A percentile compares a stretch with the other conserved stretches of the same genome.
phyloP scores from a whole-genome alignment of 2,888 invertebrate genomes.

The Euspilapteryx auroguttella region DNA sequence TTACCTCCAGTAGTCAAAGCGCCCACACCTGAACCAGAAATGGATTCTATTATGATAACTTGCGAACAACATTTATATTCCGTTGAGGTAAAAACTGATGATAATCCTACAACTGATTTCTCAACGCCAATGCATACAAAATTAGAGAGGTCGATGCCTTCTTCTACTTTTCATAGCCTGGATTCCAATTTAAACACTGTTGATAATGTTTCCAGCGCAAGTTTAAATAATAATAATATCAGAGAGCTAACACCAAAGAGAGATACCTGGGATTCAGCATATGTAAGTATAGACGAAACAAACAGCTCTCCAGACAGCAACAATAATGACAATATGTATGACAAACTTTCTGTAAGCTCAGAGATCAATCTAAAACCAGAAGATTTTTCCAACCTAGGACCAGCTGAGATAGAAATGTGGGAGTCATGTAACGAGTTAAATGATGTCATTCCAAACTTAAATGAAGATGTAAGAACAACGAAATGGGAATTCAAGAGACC shows the following conservation, averaged over 20 bases:
- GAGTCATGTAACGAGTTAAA: conserved; percentile 28
- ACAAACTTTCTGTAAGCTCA: no score
- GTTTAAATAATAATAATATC: no score
- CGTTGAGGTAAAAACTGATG: conserved; percentile 4
- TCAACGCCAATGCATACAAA: conserved; percentile 8
- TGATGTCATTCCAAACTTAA: conserved; percentile 13
- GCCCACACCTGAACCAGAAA: conserved; percentile 26
- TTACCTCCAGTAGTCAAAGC: conserved; percentile 33
- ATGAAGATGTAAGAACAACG: conserved; percentile 20
- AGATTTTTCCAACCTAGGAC: no score
- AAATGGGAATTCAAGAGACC: conserved; percentile 29
- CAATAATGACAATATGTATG: conserved; percentile 30
- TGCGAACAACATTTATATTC: conserved; percentile 9
- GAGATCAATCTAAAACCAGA: no score
- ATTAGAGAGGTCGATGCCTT: conserved; percentile 11
- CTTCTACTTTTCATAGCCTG: conserved; percentile 28
- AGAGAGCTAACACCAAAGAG: conserved; percentile 36
- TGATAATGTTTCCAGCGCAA: no score
- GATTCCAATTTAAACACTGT: conserved; percentile 28
- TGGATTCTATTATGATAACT: conserved; percentile 23
- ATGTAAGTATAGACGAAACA: conserved; percentile 55
- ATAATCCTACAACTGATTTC: conserved; percentile 7
- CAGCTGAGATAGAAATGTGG: conserved; percentile 50
- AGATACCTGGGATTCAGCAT: conserved; percentile 56
- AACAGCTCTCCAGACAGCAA: conserved; percentile 43